Evolutionary conservation across 2,113 vertebrate species (phyloP).

Genomic region (Vicugna pacos): DNA sequence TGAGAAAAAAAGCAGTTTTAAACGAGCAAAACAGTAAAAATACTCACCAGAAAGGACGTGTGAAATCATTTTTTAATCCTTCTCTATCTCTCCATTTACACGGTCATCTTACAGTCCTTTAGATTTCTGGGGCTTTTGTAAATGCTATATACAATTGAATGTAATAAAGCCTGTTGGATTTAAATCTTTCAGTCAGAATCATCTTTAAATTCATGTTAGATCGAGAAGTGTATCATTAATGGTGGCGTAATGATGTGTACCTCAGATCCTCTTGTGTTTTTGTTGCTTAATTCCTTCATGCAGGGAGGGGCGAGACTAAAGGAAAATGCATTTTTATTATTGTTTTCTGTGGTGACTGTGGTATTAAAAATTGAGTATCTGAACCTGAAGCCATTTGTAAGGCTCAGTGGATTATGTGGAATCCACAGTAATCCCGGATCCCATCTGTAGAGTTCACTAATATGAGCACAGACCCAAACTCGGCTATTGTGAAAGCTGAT

Average conservation of each 20-base stretch:
- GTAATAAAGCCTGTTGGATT: background rate
- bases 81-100: background rate
- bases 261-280: constrained; percentile 13
- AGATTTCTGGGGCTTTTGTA: background rate
- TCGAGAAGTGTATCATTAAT: constrained; percentile 53
- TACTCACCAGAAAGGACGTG: background rate
- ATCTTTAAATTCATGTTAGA: background rate
- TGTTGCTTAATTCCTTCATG: constrained; percentile 60
- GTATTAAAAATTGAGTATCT: constrained; percentile 67
- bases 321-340: background rate
- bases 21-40: constrained; percentile 14
- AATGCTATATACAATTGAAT: background rate
- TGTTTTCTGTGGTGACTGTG: background rate
- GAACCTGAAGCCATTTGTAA: constrained; percentile 51
- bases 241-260: background rate
- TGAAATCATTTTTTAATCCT: background rate
- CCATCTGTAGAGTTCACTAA: constrained; percentile 50
- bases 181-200: background rate
- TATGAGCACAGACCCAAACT: background rate
- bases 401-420: constrained; percentile 64
- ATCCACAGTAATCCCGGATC: constrained; percentile 70
- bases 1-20: background rate
- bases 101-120: background rate
- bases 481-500: constrained; percentile 7
- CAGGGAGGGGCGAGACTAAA: background rate